Percentiles rank a stretch among this genome's conserved stretches.
Conservation (phyloP, 2,888 invertebrate genomes). For the Drosophila barbarae region DNA sequence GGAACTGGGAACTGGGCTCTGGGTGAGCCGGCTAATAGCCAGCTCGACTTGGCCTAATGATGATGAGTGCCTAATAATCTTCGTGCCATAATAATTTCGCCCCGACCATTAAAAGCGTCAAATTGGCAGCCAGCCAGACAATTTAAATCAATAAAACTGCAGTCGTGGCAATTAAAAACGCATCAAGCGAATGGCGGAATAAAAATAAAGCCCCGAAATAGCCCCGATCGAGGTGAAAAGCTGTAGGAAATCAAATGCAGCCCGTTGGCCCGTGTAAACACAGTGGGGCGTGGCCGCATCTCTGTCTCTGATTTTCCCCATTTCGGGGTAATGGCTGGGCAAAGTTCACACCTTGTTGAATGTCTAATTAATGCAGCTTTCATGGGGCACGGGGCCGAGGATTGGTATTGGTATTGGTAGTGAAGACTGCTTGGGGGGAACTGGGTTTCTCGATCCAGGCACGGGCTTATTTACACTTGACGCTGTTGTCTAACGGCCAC, state of each 20-base stretch:
- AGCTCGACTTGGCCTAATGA: conserved; percentile 51
- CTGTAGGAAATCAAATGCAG: conserved; percentile 33
- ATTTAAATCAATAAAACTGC: conserved; percentile 72
- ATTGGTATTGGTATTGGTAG: conserved; percentile 8
- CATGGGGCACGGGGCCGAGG: conserved; percentile 5
- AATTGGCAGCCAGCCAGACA: conserved; percentile 67
- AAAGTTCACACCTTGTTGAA: conserved; percentile 71
- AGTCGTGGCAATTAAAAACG: conserved; percentile 67
- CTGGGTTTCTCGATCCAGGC: conserved; percentile 1
- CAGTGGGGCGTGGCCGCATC: conserved; percentile 55
- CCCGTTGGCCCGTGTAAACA: conserved; percentile 47
- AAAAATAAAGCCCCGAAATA: conserved; percentile 12
- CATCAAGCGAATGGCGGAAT: conserved; percentile 48
- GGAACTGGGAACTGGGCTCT: conserved; percentile 10
- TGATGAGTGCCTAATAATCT: conserved; percentile 64
- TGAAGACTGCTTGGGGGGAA: neutral
- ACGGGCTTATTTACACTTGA: conserved; percentile 63
- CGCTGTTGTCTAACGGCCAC: conserved; percentile 62
- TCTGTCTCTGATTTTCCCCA: conserved; percentile 29
- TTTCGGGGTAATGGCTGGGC: conserved; percentile 37
- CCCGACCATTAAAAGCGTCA: conserved; percentile 62
- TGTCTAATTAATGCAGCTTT: conserved; percentile 72
- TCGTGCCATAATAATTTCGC: conserved; percentile 42
- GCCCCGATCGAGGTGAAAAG: conserved; percentile 12
- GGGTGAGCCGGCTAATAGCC: conserved; percentile 26